Percentiles rank a stretch among this genome's conserved stretches.
Evolutionary conservation across 2,113 vertebrate genomes (phyloP).

Genomic region (Odocoileus virginianus): DNA sequence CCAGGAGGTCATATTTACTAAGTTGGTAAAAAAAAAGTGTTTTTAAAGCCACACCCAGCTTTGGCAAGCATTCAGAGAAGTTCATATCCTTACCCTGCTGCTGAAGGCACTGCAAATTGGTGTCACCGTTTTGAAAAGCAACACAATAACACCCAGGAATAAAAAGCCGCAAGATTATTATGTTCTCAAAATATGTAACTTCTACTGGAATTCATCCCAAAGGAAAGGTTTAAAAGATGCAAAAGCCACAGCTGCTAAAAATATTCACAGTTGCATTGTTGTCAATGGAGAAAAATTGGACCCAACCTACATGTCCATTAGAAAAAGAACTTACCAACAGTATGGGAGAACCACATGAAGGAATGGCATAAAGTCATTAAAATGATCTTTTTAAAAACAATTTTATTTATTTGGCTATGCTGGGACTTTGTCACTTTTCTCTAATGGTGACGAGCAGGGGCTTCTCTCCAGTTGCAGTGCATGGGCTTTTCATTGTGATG

Average conservation of each 20-base stretch:
- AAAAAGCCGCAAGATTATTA: neutral
- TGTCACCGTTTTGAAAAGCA: neutral
- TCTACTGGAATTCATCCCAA: neutral
- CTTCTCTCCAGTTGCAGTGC: neutral
- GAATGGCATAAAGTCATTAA: neutral
- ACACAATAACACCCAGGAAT: neutral
- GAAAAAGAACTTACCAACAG: neutral
- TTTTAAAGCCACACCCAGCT: neutral
- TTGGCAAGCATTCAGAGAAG: neutral
- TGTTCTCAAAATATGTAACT: neutral
- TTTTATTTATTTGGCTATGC: neutral
- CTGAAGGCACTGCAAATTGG: too few relatives aligned
- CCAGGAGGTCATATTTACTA: neutral
- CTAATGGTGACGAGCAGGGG: neutral
- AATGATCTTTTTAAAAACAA: neutral
- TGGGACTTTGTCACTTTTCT: neutral
- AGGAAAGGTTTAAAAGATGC: neutral
- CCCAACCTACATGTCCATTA: neutral
- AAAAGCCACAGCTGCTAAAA: neutral
- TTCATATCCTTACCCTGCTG: accelerated
- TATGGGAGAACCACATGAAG: neutral
- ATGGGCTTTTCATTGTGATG: neutral
- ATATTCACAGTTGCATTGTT: accelerated
- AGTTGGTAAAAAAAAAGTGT: neutral
- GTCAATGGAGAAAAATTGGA: neutral